phyloP scores from a whole-genome alignment of 2,888 invertebrate genomes.

The Protodeltote pygarga region DNA sequence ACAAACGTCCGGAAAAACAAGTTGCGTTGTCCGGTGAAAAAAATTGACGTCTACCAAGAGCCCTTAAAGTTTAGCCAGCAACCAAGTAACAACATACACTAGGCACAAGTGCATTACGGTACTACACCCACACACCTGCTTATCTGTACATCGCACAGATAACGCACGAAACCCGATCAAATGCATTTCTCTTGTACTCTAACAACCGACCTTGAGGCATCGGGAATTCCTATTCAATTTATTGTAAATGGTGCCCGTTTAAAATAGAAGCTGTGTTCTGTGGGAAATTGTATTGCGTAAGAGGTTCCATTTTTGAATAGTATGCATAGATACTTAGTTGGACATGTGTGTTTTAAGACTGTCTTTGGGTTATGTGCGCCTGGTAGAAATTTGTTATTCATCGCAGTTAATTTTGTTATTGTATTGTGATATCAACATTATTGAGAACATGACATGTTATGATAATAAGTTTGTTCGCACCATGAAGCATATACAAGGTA shows the following conservation, averaged over 20 bases:
- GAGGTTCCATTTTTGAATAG: constrained; percentile 17
- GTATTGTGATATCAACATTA: too few relatives aligned
- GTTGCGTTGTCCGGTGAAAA: too few relatives aligned
- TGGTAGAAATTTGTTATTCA: too few relatives aligned
- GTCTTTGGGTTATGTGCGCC: constrained; percentile 11
- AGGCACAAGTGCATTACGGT: constrained; percentile 43
- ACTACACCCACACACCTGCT: constrained; percentile 69
- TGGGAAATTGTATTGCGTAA: constrained; percentile 45
- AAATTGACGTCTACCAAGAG: too few relatives aligned
- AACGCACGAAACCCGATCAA: constrained; percentile 68
- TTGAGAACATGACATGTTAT: too few relatives aligned
- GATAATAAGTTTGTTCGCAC: too few relatives aligned
- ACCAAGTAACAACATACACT: too few relatives aligned
- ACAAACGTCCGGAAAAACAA: too few relatives aligned
- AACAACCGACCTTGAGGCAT: constrained; percentile 62
- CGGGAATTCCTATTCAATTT: constrained; percentile 48
- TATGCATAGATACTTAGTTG: too few relatives aligned
- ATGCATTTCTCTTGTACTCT: constrained; percentile 83
- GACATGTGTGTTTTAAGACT: constrained; percentile 1
- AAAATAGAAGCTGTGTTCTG: constrained; percentile 51
- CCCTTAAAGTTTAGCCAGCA: too few relatives aligned
- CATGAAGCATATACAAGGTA: too few relatives aligned
- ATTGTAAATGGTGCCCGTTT: constrained; percentile 44
- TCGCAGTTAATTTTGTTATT: too few relatives aligned
- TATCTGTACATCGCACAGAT: constrained; percentile 74